phyloP scores from a whole-genome alignment of 2,113 vertebrate genomes.

The Pleuronectes platessa region DNA sequence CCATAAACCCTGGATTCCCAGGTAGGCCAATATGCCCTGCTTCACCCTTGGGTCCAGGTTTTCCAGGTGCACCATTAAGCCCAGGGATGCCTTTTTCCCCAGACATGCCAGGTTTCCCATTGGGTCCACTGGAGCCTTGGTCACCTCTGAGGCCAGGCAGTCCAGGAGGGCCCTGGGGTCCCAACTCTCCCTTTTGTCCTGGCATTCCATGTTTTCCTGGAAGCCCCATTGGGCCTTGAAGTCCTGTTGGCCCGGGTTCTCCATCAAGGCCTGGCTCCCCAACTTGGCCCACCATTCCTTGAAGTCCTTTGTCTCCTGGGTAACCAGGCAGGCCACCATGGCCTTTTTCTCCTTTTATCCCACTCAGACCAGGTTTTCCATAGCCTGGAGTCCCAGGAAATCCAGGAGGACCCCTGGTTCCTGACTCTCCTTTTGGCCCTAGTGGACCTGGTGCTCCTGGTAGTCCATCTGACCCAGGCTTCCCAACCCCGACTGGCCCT shows the following conservation, averaged over 20 bases:
- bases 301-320: constrained; percentile 90
- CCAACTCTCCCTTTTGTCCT: constrained; percentile 91
- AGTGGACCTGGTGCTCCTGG: constrained; percentile 87
- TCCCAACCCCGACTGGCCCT: constrained; percentile 87
- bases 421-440: constrained; percentile 92
- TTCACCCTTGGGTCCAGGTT: constrained; percentile 93
- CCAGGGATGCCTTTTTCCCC: constrained; percentile 94
- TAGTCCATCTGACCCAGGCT: constrained; percentile 87
- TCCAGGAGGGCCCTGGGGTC: constrained; percentile 89
- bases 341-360: constrained; percentile 93
- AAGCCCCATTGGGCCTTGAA: constrained; percentile 92
- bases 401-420: constrained; percentile 87
- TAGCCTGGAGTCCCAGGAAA: constrained; percentile 90
- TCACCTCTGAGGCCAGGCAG: constrained; percentile 90
- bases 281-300: constrained; percentile 85
- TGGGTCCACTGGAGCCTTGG: constrained; percentile 87
- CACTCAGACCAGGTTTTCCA: constrained; percentile 91
- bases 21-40: constrained; percentile 89
- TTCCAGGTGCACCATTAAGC: constrained; percentile 86
- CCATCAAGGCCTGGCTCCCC: constrained; percentile 89
- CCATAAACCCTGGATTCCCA: constrained; percentile 88
- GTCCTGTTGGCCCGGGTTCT: constrained; percentile 86
- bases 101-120: constrained; percentile 89
- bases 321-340: constrained; percentile 86
- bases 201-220: constrained; percentile 92